Evolutionary conservation across 2,888 invertebrate species (phyloP).

Genomic region (Ariolimax columbianus): DNA sequence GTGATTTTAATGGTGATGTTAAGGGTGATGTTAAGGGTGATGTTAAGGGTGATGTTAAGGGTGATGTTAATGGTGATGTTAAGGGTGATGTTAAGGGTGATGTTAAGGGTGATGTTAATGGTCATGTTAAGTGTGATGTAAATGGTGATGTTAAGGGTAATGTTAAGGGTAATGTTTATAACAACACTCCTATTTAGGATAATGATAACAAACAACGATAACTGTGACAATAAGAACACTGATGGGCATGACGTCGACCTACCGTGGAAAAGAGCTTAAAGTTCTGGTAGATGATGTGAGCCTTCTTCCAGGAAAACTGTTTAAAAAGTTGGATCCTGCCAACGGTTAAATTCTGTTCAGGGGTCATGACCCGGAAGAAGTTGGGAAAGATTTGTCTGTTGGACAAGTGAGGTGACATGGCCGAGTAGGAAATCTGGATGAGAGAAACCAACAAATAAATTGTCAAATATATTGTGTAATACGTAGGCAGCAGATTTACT

Average conservation of each 20-base stretch:
- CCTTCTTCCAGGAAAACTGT: slow-evolving; percentile 96
- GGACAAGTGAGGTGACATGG: slow-evolving; percentile 96
- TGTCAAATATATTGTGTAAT: slow-evolving; percentile 92
- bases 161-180: no score
- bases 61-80: slow-evolving; percentile 39
- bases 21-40: no score
- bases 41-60: no score
- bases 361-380: slow-evolving; percentile 97
- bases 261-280: slow-evolving; percentile 97
- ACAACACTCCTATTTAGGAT: no score
- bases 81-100: neutral
- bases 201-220: neutral
- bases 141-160: no score
- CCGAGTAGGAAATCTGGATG: slow-evolving; percentile 94
- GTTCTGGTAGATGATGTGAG: slow-evolving; percentile 96
- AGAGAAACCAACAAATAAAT: neutral
- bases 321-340: slow-evolving; percentile 95
- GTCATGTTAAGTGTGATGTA: no score
- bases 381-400: slow-evolving; percentile 96
- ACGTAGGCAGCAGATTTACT: no score
- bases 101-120: no score
- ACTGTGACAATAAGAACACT: no score
- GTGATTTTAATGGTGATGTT: no score
- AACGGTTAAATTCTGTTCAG: slow-evolving; percentile 97
- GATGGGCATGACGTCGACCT: neutral